These are phyloP conservation scores for Temnothorax nylanderi DNA, from an alignment of 1,140 invertebrate species.

Conservation along the genomic window DNA sequence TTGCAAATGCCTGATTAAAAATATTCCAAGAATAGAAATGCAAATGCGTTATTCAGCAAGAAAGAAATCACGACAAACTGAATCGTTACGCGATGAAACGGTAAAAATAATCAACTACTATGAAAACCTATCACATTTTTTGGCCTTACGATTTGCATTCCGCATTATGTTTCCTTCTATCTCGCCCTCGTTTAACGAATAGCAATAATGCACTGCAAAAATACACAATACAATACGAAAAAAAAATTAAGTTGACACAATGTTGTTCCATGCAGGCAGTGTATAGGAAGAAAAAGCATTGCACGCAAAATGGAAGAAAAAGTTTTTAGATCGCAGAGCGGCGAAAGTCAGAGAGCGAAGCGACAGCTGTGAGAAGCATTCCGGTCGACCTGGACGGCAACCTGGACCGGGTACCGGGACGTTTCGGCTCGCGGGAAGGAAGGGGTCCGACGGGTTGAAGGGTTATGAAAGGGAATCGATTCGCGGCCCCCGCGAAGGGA, in stretches of 20 bases:
- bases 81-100: not conserved
- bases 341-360: not conserved
- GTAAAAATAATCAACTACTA: not conserved
- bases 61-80: not conserved
- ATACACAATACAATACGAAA: not conserved
- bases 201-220: not conserved
- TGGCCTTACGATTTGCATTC: not conserved
- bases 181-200: too few species aligned
- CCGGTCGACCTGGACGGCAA: not conserved
- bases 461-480: constrained; percentile 30
- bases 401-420: not conserved
- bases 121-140: not conserved
- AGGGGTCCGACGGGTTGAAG: not conserved
- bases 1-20: constrained; percentile 37
- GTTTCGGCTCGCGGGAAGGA: not conserved
- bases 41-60: constrained; percentile 26
- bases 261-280: not conserved
- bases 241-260: not conserved
- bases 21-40: constrained; percentile 42
- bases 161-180: not conserved
- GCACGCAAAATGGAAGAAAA: not conserved
- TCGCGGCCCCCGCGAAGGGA: too few species aligned
- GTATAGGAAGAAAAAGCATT: not conserved
- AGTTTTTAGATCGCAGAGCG: not conserved
- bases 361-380: not conserved